Percentiles rank a stretch among this genome's conserved stretches.
phyloP scores from a whole-genome alignment of 2,113 vertebrate genomes.

The Cyprinus carpio region DNA sequence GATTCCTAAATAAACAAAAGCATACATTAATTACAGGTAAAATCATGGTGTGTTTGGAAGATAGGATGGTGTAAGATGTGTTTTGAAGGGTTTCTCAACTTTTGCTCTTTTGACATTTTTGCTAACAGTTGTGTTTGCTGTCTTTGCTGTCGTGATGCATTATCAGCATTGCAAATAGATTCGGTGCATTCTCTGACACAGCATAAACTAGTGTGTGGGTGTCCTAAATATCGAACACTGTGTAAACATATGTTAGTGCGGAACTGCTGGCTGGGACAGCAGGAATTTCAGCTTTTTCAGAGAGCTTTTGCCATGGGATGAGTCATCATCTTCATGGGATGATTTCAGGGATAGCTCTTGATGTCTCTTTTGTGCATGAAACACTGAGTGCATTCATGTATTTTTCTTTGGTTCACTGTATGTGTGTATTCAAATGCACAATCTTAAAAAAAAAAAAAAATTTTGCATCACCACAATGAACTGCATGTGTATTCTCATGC shows the following conservation, averaged over 20 bases:
- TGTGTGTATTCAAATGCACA: neutral
- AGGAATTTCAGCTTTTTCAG: conserved; percentile 46
- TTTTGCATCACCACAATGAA: neutral
- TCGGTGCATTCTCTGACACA: neutral
- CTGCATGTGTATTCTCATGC: neutral
- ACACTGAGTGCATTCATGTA: neutral
- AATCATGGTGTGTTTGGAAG: neutral
- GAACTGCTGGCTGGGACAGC: conserved; percentile 65
- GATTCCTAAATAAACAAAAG: neutral
- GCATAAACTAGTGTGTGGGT: neutral
- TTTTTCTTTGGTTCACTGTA: neutral
- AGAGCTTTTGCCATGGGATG: conserved; percentile 55
- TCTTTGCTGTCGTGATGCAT: neutral
- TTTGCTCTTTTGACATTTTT: neutral
- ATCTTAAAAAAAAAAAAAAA: no score
- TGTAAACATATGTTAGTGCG: conserved; percentile 60
- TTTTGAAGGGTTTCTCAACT: neutral
- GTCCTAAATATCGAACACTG: neutral
- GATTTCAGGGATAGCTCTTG: conserved; percentile 55
- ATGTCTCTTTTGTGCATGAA: conserved; percentile 5
- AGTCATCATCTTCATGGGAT: conserved; percentile 69
- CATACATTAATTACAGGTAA: neutral
- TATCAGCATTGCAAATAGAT: neutral
- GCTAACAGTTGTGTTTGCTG: neutral
- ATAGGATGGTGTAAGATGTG: neutral